These are phyloP conservation scores for Neolamprologus variostigma DNA, from an alignment of 2,113 vertebrate species.

Conservation along the genomic window DNA sequence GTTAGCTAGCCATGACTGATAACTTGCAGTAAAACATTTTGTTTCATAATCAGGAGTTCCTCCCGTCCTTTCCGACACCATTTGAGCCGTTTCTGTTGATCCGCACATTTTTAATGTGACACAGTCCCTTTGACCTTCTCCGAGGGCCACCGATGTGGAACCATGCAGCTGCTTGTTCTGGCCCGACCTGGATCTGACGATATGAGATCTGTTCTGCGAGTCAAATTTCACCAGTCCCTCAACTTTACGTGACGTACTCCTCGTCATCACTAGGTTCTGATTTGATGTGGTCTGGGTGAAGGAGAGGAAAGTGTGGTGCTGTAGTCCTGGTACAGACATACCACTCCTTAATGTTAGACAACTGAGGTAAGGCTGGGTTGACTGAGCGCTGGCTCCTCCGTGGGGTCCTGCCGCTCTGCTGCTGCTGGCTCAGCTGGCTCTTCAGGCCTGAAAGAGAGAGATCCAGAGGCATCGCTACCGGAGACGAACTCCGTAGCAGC, in stretches of 20 bases:
- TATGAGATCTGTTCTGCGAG: background rate
- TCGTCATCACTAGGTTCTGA: slow-evolving; percentile 61
- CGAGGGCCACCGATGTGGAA: background rate
- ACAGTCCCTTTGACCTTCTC: background rate
- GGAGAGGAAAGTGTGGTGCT: slow-evolving; percentile 42
- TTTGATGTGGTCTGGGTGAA: slow-evolving; percentile 64
- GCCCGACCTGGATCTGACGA: background rate
- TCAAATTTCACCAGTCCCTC: background rate
- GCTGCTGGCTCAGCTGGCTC: slow-evolving; percentile 61
- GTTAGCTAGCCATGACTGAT: slow-evolving; percentile 15
- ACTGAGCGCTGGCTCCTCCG: slow-evolving; percentile 52
- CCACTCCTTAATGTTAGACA: slow-evolving; percentile 97
- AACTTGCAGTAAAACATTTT: background rate
- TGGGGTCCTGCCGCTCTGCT: slow-evolving; percentile 24
- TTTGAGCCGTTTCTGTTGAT: background rate
- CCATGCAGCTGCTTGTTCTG: slow-evolving; percentile 2
- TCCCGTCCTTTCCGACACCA: background rate
- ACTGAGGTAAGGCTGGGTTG: slow-evolving; percentile 82
- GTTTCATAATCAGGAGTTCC: background rate
- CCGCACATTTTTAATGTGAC: background rate
- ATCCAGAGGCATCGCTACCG: slow-evolving; percentile 50
- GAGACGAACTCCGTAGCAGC: slow-evolving; percentile 49
- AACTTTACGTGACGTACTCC: slow-evolving; percentile 56
- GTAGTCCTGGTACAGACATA: slow-evolving; percentile 87
- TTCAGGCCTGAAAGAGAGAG: slow-evolving; percentile 66